These are phyloP conservation scores for Aspidiotus rigidus DNA, from an alignment of 2,888 invertebrate species.

Conservation along the genomic window DNA sequence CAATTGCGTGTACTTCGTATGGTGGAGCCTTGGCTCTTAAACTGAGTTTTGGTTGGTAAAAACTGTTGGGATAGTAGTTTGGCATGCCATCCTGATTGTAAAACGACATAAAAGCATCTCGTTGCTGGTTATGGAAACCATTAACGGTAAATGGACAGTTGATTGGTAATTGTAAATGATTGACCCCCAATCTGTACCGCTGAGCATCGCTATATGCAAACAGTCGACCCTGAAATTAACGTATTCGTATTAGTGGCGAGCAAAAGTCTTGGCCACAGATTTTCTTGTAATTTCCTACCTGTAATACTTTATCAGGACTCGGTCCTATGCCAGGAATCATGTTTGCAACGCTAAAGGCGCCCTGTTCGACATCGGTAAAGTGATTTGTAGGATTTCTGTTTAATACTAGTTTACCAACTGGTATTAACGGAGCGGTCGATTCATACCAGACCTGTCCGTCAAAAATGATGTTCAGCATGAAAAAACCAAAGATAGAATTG, in stretches of 20 bases:
- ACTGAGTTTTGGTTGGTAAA: conserved; percentile 71
- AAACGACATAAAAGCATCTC: conserved; percentile 73
- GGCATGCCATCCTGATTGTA: conserved; percentile 80
- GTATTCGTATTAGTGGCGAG: neutral
- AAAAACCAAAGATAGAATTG: no score
- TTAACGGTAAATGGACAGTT: conserved; percentile 73
- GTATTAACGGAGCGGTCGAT: no score
- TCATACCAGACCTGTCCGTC: no score
- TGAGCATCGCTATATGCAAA: conserved; percentile 90
- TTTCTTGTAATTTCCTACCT: no score
- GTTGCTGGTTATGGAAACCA: conserved; percentile 64
- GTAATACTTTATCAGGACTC: no score
- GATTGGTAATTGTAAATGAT: conserved; percentile 85
- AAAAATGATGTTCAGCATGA: no score
- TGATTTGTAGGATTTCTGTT: no score
- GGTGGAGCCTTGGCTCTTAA: conserved; percentile 55
- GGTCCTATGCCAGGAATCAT: no score
- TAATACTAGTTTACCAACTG: no score
- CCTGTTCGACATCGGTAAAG: no score
- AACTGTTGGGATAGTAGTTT: conserved; percentile 95
- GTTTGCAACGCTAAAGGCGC: no score
- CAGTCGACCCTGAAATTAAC: conserved; percentile 57
- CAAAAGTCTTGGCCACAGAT: neutral
- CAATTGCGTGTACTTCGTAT: conserved; percentile 53
- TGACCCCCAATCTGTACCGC: conserved; percentile 78